phyloP scores from a whole-genome alignment of 2,888 invertebrate genomes.

The Lochmaea capreae region DNA sequence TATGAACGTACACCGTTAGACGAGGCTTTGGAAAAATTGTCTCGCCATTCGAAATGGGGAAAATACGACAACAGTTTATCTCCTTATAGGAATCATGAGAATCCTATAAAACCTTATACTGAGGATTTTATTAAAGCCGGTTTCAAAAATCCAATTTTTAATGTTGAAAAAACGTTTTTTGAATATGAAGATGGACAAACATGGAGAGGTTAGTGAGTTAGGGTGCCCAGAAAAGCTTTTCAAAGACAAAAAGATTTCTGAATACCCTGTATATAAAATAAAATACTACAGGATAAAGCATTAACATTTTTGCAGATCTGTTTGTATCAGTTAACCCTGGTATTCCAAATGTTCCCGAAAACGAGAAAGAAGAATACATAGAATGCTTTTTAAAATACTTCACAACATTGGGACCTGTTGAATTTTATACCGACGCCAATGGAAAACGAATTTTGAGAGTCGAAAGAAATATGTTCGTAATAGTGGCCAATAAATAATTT shows the following conservation, averaged over 20 bases:
- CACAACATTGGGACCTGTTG: background rate
- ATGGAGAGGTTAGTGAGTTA: background rate
- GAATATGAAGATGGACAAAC: background rate
- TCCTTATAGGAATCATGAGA: background rate
- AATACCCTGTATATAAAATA: too few species aligned
- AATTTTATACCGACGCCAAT: background rate
- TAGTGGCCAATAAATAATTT: background rate
- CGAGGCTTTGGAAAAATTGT: background rate
- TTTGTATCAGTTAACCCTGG: background rate
- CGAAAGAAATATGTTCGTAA: background rate
- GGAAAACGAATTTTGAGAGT: background rate
- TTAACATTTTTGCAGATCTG: background rate
- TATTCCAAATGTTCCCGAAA: constrained; percentile 6
- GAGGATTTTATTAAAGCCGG: background rate
- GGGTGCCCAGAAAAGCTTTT: too few species aligned
- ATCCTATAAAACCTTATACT: background rate
- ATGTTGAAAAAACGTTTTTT: background rate
- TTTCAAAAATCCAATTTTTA: background rate
- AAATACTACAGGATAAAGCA: too few species aligned
- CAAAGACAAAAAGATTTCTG: too few species aligned
- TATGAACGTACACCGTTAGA: constrained; percentile 3
- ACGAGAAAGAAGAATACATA: constrained; percentile 14
- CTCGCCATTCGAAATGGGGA: background rate
- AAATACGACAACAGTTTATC: background rate
- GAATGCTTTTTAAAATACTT: background rate